Evolutionary conservation across 2,113 vertebrate genomes (phyloP).

Genomic region (Thomomys bottae): DNA sequence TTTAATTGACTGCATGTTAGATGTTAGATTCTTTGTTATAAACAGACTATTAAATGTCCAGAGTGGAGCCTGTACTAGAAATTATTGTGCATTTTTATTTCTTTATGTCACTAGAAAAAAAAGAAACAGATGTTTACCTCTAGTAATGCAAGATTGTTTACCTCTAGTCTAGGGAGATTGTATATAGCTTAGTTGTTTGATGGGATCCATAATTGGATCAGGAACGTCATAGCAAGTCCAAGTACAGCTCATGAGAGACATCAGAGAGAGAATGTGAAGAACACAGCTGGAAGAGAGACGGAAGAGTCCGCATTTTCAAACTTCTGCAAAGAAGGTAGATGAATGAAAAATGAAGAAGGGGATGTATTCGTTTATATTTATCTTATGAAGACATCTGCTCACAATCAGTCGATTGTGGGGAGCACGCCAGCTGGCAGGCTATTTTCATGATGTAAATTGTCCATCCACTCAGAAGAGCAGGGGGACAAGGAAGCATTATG

Average conservation of each 20-base stretch:
- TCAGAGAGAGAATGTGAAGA: background rate
- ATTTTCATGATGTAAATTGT: slow-evolving; percentile 83
- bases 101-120: background rate
- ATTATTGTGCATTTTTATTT: background rate
- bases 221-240: background rate
- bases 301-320: background rate
- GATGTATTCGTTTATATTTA: slow-evolving; percentile 67
- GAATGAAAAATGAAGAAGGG: slow-evolving; percentile 45
- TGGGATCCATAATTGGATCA: background rate
- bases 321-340: background rate
- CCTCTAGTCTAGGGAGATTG: background rate
- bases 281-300: background rate
- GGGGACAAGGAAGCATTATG: slow-evolving; percentile 85
- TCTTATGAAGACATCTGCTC: slow-evolving; percentile 84
- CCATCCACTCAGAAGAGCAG: slow-evolving; percentile 79
- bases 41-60: background rate
- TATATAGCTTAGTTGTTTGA: background rate
- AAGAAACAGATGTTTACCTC: background rate
- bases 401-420: slow-evolving; percentile 82
- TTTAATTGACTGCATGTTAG: slow-evolving; percentile 1
- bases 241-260: background rate
- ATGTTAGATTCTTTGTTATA: slow-evolving; percentile 2
- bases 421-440: slow-evolving; percentile 76
- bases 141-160: background rate
- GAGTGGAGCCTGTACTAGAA: background rate